Evolutionary conservation across 2,113 vertebrate species (phyloP).

Genomic region (Catharus bicknelli): DNA sequence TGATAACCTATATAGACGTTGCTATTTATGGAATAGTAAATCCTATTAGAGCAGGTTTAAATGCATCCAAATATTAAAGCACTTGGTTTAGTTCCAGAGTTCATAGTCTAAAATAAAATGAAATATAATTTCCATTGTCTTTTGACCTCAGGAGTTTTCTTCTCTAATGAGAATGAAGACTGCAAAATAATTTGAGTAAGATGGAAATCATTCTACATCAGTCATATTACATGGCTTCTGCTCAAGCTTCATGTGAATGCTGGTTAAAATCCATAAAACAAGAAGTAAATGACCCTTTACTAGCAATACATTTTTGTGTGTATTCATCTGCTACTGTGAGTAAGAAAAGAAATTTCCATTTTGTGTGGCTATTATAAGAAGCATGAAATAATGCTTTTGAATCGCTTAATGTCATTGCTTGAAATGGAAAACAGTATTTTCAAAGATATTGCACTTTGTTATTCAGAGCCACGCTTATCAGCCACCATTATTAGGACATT

Average conservation of each 20-base stretch:
- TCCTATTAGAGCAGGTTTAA: background rate
- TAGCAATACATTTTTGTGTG: conserved; percentile 12
- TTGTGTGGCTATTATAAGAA: background rate
- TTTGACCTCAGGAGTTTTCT: conserved; percentile 1
- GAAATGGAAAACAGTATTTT: conserved; percentile 19
- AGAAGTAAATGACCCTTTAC: background rate
- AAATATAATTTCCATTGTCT: background rate
- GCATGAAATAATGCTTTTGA: conserved; percentile 24
- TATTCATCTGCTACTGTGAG: conserved; percentile 15
- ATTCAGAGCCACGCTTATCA: background rate
- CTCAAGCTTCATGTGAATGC: background rate
- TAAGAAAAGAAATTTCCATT: conserved; percentile 8
- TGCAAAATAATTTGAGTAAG: background rate
- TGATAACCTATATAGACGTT: background rate
- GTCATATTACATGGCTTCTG: background rate
- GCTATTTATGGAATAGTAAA: conserved; percentile 1
- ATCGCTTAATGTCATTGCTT: background rate
- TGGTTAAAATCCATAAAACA: conserved; percentile 25
- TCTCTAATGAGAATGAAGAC: background rate
- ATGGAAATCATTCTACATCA: background rate
- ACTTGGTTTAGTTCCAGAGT: background rate
- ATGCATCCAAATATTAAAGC: background rate
- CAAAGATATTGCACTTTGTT: background rate
- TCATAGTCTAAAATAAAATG: background rate
- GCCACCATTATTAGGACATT: background rate